Percentiles rank a stretch among this genome's conserved stretches.
These are phyloP conservation scores for Acanthis flammea DNA, from an alignment of 2,797 vertebrate genomes.

Conservation along the genomic window DNA sequence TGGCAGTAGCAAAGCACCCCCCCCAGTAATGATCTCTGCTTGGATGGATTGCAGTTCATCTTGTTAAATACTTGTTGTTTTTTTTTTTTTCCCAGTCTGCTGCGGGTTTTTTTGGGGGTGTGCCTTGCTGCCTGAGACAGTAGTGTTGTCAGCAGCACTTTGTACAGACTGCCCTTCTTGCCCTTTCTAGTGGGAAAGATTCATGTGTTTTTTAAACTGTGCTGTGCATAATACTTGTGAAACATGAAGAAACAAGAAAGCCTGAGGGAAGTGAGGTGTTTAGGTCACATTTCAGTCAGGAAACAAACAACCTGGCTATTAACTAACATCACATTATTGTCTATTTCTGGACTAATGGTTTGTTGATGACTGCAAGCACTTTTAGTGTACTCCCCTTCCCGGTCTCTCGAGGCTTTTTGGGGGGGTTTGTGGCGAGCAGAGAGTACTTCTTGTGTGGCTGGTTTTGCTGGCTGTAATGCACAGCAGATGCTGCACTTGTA, in stretches of 20 bases:
- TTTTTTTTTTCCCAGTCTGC: not conserved
- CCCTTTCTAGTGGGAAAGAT: not conserved
- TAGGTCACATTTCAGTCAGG: not conserved
- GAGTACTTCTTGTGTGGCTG: not conserved
- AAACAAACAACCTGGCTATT: not conserved
- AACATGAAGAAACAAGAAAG: not conserved
- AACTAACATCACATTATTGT: not conserved
- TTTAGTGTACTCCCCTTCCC: not conserved
- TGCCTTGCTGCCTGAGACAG: not conserved
- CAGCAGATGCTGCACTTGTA: not conserved
- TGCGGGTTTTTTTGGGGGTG: accelerated
- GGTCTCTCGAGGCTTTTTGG: not conserved
- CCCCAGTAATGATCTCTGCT: not conserved
- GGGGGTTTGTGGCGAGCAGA: not conserved
- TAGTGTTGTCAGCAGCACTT: not conserved
- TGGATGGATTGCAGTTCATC: not conserved
- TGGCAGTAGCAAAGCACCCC: not conserved
- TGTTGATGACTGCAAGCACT: not conserved
- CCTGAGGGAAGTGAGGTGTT: not conserved
- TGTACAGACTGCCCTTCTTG: not conserved
- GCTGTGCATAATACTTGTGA: not conserved
- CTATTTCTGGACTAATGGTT: not conserved
- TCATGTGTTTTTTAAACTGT: not conserved
- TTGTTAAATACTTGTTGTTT: not conserved
- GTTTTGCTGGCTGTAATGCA: not conserved